Evolutionary conservation across 2,113 vertebrate genomes (phyloP).

Genomic region (Pantherophis guttatus): DNA sequence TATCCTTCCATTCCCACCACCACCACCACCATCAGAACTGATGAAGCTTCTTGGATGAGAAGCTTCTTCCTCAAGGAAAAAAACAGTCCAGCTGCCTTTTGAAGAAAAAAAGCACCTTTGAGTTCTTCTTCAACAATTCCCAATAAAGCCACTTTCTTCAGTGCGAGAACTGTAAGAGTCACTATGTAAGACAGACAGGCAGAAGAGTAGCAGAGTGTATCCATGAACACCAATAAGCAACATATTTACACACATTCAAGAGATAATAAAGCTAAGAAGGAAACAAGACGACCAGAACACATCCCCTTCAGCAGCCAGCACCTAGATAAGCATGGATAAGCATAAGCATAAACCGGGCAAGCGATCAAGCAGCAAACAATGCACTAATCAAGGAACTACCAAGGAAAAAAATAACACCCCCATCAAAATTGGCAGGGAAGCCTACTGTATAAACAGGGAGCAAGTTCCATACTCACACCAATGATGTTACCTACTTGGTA

Average conservation of each 20-base stretch:
- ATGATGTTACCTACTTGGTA: not conserved
- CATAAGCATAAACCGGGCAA: not conserved
- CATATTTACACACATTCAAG: not conserved
- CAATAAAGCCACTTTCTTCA: not conserved
- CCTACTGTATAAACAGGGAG: not conserved
- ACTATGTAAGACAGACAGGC: not conserved
- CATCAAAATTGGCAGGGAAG: not conserved
- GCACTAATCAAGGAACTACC: not conserved
- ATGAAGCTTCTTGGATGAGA: not conserved
- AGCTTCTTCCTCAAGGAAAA: not conserved
- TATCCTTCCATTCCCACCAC: not conserved
- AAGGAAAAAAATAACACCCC: not conserved
- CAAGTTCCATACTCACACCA: not conserved
- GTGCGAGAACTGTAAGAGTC: not conserved
- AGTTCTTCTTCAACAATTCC: not conserved
- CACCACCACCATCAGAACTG: not conserved
- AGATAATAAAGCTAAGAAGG: not conserved
- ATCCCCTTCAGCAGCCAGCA: not conserved
- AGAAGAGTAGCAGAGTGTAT: not conserved
- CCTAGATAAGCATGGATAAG: not conserved
- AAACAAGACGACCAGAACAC: not conserved
- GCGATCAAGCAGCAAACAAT: not conserved
- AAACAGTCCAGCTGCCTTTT: not conserved
- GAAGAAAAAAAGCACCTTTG: not conserved
- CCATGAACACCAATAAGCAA: not conserved